Evolutionary conservation across 1,140 invertebrate species (phyloP), one percentile per base, ranked within the genome.

Genomic region (Muscidifurax raptorellus): DNA sequence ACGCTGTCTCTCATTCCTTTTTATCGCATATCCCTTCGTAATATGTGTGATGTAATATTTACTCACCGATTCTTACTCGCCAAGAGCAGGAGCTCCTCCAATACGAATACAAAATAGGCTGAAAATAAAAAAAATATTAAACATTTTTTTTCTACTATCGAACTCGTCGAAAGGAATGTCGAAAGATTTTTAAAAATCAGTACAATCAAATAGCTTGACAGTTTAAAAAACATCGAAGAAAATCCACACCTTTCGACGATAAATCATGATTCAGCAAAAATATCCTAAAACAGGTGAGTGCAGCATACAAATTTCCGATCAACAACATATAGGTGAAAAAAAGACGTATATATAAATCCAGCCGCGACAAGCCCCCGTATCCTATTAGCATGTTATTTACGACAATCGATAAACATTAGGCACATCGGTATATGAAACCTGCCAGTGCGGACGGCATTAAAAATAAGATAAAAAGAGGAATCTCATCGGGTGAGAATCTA

Each of bases 21-120:
- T 59, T 9, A 40, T 40, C 36, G 7, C 10, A 36, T 36, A 40
- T 40, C 36, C 9, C 36, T 40, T 2, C 36, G 44, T 18, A 47
- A 47, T 47, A 47, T 47, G 44, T 25, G 22, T 25, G 1, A n/a
- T 40, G 36, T 40, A 32, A 2, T 67, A 15, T 80, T 66, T 47
- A 90, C 89, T 94, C 91, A 96, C 96, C 97, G 89, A 98, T 98
- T 91, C 97, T 93, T 25, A 98, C 97, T 88, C 97, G 95, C 97
- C 97, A 98, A 0, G 97, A 97, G 90, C 97, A 97, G 76, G 97
- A 98, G 94, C 97, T 98, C 90, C 97, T 95, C 96, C 97, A 98
- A 94, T 98, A 98, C 67, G 97, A 97, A 91, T 98, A 98, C 59
- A 98, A 94, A 92, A 98, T 94, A 89, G 97, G 96, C 97, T 98